Conservation (phyloP, 1,140 invertebrate species). For the Idris sp. region DNA sequence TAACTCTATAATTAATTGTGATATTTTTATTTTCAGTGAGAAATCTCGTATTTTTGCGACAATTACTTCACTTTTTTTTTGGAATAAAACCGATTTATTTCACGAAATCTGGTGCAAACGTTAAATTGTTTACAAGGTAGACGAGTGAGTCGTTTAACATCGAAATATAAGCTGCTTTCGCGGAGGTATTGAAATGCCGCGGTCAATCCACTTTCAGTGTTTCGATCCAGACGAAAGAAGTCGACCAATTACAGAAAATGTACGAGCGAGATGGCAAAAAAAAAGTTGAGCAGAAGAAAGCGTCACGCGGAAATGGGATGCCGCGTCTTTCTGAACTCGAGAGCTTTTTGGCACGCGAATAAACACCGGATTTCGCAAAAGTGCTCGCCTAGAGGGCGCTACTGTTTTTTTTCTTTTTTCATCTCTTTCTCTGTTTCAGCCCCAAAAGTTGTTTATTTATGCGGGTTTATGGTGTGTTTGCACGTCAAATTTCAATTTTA, state of each 20-base stretch:
- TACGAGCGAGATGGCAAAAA: constrained; percentile 6
- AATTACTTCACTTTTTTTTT: constrained; percentile 16
- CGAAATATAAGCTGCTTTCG: constrained; percentile 33
- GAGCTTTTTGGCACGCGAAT: constrained; percentile 47
- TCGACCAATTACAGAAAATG: constrained; percentile 38
- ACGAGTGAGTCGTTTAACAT: constrained; percentile 24
- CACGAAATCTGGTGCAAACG: constrained; percentile 25
- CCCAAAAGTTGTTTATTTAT: neutral
- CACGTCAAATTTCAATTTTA: constrained; percentile 2
- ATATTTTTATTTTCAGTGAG: too few species aligned
- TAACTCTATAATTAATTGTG: too few species aligned
- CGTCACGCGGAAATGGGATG: constrained; percentile 33
- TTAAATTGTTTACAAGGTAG: constrained; percentile 37
- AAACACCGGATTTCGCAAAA: constrained; percentile 42
- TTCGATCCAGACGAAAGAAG: constrained; percentile 22
- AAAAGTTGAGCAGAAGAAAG: constrained; percentile 34
- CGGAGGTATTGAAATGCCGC: constrained; percentile 8
- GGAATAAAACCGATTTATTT: constrained; percentile 23
- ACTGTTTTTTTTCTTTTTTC: constrained; percentile 1
- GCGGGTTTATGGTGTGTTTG: neutral
- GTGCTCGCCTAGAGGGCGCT: constrained; percentile 22
- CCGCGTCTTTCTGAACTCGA: constrained; percentile 6
- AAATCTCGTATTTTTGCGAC: constrained; percentile 10
- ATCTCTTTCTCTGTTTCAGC: neutral
- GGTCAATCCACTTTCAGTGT: constrained; percentile 31